These are phyloP conservation scores for Lasioglossum marginatum DNA, from an alignment of 2,888 invertebrate genomes.

Conservation along the genomic window DNA sequence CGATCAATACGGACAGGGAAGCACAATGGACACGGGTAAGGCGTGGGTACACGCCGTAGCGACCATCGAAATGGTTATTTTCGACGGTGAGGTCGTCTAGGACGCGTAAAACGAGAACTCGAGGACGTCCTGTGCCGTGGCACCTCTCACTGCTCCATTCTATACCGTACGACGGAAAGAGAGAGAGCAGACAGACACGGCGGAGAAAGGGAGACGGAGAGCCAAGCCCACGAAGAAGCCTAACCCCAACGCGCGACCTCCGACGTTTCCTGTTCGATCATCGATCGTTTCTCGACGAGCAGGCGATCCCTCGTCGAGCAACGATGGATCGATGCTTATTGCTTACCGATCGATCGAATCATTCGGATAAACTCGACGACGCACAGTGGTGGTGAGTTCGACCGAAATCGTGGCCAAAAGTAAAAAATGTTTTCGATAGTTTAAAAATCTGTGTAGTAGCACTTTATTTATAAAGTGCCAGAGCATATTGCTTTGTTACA, in stretches of 20 bases:
- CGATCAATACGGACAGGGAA: slow-evolving; percentile 32
- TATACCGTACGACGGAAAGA: slow-evolving; percentile 16
- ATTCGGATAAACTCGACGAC: too few relatives aligned
- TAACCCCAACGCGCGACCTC: slow-evolving; percentile 77
- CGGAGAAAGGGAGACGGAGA: neutral
- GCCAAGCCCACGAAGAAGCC: slow-evolving; percentile 71
- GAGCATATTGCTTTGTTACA: too few relatives aligned
- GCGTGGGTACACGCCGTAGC: slow-evolving; percentile 42
- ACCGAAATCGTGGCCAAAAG: too few relatives aligned
- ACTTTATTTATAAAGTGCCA: too few relatives aligned
- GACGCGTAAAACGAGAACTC: slow-evolving; percentile 80
- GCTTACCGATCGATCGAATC: too few relatives aligned
- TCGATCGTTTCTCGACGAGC: slow-evolving; percentile 57
- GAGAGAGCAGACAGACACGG: neutral
- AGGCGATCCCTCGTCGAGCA: slow-evolving; percentile 35
- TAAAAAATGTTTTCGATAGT: too few relatives aligned
- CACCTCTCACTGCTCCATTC: slow-evolving; percentile 71
- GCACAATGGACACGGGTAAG: slow-evolving; percentile 50
- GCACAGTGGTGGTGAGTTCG: too few relatives aligned
- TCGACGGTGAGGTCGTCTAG: slow-evolving; percentile 81
- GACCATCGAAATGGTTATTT: slow-evolving; percentile 80
- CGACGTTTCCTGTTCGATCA: slow-evolving; percentile 76
- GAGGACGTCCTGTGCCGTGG: slow-evolving; percentile 76
- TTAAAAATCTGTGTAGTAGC: too few relatives aligned
- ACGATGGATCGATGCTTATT: neutral